Conservation (phyloP, 1,140 invertebrate genomes). For the Leptestheria dahalacensis region DNA sequence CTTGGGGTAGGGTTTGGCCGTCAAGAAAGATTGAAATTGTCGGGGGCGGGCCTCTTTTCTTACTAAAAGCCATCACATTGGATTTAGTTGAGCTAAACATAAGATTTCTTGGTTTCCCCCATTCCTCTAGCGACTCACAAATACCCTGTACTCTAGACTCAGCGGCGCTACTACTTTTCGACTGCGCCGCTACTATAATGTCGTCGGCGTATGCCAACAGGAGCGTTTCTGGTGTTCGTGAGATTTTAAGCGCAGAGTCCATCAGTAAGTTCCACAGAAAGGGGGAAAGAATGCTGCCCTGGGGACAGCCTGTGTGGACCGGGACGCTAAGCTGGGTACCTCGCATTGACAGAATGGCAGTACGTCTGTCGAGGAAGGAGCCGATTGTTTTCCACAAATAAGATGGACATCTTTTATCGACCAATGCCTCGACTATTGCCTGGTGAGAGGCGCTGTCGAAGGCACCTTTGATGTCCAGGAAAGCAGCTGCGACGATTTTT, state of each 20-base stretch:
- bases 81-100: not conserved
- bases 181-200: not conserved
- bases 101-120: not conserved
- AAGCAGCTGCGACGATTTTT: constrained; percentile 20
- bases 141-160: not conserved
- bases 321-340: too few relatives aligned
- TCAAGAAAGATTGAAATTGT: too few relatives aligned
- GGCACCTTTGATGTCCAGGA: constrained; percentile 22
- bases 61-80: not conserved
- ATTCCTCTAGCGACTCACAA: too few relatives aligned
- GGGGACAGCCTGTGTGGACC: not conserved
- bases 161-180: not conserved
- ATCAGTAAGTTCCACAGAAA: not conserved
- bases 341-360: too few relatives aligned
- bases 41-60: too few relatives aligned
- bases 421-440: not conserved
- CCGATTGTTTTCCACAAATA: not conserved
- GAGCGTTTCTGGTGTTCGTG: not conserved
- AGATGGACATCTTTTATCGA: not conserved
- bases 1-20: too few relatives aligned
- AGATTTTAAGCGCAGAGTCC: not conserved
- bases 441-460: not conserved
- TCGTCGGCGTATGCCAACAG: not conserved
- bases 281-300: not conserved
- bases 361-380: too few relatives aligned